Evolutionary conservation across 1,140 invertebrate species (phyloP).

Genomic region (Bombus ignitus): DNA sequence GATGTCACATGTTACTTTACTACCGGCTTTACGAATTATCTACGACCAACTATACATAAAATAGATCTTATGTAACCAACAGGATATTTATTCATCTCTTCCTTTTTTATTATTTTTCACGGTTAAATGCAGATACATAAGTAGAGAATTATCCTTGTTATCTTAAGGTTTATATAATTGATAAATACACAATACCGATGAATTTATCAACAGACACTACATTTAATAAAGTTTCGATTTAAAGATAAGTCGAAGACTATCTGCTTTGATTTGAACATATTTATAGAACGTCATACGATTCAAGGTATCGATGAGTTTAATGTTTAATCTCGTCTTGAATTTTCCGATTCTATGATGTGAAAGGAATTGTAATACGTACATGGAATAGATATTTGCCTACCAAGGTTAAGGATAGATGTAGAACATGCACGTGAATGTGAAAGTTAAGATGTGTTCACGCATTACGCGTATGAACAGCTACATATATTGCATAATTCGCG

Average conservation of each 20-base stretch:
- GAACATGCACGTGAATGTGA: constrained; percentile 26
- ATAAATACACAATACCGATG: constrained; percentile 6
- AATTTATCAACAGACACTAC: background rate
- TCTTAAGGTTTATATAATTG: no score
- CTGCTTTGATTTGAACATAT: background rate
- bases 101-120: background rate
- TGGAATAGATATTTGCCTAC: background rate
- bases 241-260: no score
- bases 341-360: background rate
- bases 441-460: constrained; percentile 43
- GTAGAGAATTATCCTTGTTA: no score
- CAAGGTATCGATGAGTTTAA: no score
- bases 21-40: constrained; percentile 46
- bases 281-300: no score
- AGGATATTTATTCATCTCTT: constrained; percentile 13
- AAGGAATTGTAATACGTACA: background rate
- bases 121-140: no score
- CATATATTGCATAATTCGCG: constrained; percentile 42
- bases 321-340: background rate
- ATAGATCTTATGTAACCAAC: constrained; percentile 43
- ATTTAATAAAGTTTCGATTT: background rate
- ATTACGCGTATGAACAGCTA: background rate
- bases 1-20: constrained; percentile 52
- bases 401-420: constrained; percentile 50
- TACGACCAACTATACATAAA: constrained; percentile 32